Percentiles rank a stretch among this genome's conserved stretches.
phyloP scores from a whole-genome alignment of 2,113 vertebrate genomes.

The Coturnix japonica region DNA sequence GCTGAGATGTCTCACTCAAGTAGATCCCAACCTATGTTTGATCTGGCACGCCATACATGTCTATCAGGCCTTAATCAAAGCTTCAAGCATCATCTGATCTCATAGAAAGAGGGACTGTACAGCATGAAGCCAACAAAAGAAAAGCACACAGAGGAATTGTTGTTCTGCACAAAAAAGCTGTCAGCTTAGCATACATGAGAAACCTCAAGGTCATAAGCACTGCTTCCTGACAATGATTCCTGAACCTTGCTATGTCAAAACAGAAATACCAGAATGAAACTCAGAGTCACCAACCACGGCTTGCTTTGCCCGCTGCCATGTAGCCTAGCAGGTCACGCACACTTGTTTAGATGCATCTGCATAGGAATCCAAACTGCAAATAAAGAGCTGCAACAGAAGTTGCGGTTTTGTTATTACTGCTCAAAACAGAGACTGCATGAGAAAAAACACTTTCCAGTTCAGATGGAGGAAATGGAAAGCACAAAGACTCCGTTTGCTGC shows the following conservation, averaged over 20 bases:
- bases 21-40: neutral
- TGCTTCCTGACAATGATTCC: neutral
- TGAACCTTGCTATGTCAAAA: neutral
- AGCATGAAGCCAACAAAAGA: conserved; percentile 12
- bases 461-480: conserved; percentile 6
- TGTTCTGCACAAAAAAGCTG: neutral
- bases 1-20: neutral
- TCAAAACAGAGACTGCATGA: neutral
- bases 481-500: neutral
- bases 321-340: neutral
- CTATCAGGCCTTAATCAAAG: neutral
- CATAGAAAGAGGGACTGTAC: neutral
- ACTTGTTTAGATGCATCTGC: neutral
- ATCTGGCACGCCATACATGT: neutral
- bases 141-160: neutral
- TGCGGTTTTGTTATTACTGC: conserved; percentile 21
- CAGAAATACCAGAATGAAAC: neutral
- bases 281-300: neutral
- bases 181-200: neutral
- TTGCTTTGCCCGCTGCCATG: neutral
- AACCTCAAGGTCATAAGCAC: conserved; percentile 4
- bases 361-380: neutral
- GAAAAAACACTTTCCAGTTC: conserved; percentile 33
- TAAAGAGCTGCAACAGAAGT: neutral
- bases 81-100: neutral